Evolutionary conservation across 2,113 vertebrate species (phyloP).

Genomic region (Crotalus tigris): DNA sequence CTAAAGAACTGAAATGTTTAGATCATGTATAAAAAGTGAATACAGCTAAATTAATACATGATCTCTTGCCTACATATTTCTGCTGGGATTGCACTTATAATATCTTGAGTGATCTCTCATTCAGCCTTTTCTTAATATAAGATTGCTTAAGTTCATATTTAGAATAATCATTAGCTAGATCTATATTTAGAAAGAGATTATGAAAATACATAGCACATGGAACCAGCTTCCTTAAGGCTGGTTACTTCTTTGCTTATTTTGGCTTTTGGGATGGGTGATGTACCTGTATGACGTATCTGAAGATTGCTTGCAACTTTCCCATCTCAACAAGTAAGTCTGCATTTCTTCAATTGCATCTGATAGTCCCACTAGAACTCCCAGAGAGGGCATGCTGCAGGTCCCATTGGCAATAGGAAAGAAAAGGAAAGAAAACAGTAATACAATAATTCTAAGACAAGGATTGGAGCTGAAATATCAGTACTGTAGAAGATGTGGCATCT

Average conservation of each 20-base stretch:
- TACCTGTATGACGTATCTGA: neutral
- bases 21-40: neutral
- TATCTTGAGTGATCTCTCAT: neutral
- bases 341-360: neutral
- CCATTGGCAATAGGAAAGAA: neutral
- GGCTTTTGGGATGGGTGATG: neutral
- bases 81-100: neutral
- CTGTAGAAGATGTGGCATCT: neutral
- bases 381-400: too few relatives aligned
- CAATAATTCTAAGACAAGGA: neutral
- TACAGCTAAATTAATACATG: neutral
- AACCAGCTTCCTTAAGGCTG: neutral
- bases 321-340: neutral
- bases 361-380: neutral
- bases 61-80: neutral
- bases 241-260: neutral
- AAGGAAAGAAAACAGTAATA: neutral
- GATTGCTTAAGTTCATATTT: neutral
- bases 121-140: neutral
- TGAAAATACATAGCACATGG: neutral
- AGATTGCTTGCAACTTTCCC: neutral
- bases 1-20: neutral
- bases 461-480: neutral
- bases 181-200: neutral
- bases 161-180: neutral